Conservation (phyloP, 2,888 invertebrate genomes). For the Drosophila colorata region DNA sequence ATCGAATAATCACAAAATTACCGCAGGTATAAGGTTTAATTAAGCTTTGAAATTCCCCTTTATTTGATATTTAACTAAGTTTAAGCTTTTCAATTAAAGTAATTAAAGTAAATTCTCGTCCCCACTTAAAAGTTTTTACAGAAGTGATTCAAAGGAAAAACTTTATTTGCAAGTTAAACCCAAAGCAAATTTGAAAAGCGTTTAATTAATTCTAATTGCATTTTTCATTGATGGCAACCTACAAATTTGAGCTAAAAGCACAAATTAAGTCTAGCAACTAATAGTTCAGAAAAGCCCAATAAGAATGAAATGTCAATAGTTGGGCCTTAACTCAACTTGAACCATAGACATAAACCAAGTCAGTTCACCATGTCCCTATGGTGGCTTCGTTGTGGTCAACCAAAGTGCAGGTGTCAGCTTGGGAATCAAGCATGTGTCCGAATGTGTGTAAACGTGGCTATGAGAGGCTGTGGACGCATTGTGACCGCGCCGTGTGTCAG, state of each 20-base stretch:
- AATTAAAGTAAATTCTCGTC: background rate
- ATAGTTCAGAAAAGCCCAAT: background rate
- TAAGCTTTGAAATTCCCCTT: background rate
- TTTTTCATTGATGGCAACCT: background rate
- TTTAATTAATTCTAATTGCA: conserved; percentile 1
- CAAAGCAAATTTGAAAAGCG: background rate
- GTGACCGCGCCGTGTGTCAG: conserved; percentile 21
- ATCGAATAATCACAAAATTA: too few relatives aligned
- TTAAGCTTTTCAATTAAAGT: background rate
- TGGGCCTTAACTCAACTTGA: background rate
- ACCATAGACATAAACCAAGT: conserved; percentile 4
- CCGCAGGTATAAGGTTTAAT: background rate
- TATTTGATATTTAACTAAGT: background rate
- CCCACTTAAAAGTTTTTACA: background rate
- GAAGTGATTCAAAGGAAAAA: background rate
- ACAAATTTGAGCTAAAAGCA: background rate
- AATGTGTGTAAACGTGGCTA: conserved; percentile 13
- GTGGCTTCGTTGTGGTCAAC: conserved; percentile 17
- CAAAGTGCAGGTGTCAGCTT: conserved; percentile 18
- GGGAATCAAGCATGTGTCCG: conserved; percentile 6
- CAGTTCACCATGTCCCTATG: background rate
- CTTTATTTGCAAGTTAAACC: background rate
- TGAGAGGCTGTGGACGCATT: conserved; percentile 21
- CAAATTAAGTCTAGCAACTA: background rate
- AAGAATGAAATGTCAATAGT: too few relatives aligned